phyloP scores from a whole-genome alignment of 2,888 invertebrate genomes.

The Prenolepis imparis region DNA sequence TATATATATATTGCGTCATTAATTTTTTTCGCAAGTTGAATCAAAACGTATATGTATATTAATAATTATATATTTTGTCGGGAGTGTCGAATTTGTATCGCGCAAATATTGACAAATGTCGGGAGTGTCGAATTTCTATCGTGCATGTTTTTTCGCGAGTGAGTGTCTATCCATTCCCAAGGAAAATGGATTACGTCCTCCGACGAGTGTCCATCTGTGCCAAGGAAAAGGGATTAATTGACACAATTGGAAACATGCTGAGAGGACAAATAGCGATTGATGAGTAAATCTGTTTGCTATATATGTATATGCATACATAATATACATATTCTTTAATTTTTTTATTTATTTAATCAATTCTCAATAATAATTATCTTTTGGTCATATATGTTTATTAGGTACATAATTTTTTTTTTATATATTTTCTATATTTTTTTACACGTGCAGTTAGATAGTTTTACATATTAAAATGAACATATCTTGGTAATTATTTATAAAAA shows the following conservation, averaged over 20 bases:
- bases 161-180: not conserved
- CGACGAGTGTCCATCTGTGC: not conserved
- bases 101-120: not conserved
- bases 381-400: too few relatives aligned
- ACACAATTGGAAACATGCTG: not conserved
- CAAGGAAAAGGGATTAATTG: not conserved
- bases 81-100: not conserved
- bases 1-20: constrained; percentile 4
- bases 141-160: constrained; percentile 4
- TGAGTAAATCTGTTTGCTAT: not conserved
- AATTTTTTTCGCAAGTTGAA: constrained; percentile 11
- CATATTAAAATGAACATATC: not conserved
- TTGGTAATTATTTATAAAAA: not conserved
- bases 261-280: constrained; percentile 2
- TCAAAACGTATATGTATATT: not conserved
- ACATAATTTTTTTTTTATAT: too few relatives aligned
- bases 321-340: not conserved
- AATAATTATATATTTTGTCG: not conserved
- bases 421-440: too few relatives aligned
- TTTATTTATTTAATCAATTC: not conserved
- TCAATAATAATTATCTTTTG: not conserved
- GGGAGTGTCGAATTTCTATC: not conserved
- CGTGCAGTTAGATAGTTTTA: too few relatives aligned
- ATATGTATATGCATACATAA: too few relatives aligned
- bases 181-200: not conserved